Conservation (phyloP, 2,888 invertebrate species). For the Iselma pallidipennis region DNA sequence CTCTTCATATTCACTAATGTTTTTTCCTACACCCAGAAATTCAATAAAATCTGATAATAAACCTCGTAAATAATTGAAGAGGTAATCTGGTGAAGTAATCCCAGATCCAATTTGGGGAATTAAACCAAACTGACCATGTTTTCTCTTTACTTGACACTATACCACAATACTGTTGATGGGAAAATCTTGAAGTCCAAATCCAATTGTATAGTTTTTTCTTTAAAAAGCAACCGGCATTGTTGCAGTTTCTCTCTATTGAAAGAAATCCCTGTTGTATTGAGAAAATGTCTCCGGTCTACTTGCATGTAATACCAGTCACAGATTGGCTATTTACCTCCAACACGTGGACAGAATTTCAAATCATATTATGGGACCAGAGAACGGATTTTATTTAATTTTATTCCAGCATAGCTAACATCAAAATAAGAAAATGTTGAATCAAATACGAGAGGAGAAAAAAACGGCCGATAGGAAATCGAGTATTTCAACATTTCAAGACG, state of each 20-base stretch:
- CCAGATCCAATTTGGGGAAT: conserved; percentile 25
- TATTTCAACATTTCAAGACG: too few species aligned
- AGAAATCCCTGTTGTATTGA: conserved; percentile 7
- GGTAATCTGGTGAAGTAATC: conserved; percentile 25
- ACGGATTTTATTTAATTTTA: neutral
- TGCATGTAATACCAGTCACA: conserved; percentile 37
- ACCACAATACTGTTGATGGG: neutral
- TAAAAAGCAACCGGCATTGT: conserved; percentile 9
- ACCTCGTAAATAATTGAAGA: conserved; percentile 22
- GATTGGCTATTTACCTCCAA: conserved; percentile 45
- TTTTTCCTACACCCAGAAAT: neutral
- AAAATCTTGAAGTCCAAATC: conserved; percentile 1
- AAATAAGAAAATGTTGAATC: too few species aligned
- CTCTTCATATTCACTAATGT: too few species aligned
- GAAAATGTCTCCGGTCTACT: conserved; percentile 11
- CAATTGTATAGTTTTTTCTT: conserved; percentile 8
- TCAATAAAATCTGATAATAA: conserved; percentile 19
- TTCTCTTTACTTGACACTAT: conserved; percentile 17
- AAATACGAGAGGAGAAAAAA: too few species aligned
- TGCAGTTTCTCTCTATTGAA: neutral
- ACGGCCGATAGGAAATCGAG: too few species aligned
- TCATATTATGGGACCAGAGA: neutral
- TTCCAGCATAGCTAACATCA: neutral
- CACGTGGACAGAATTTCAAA: conserved; percentile 41
- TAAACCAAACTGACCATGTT: conserved; percentile 22